Percentiles rank a stretch among this genome's conserved stretches.
phyloP scores from a whole-genome alignment of 1,140 invertebrate species.

The Dendrolimus punctatus region DNA sequence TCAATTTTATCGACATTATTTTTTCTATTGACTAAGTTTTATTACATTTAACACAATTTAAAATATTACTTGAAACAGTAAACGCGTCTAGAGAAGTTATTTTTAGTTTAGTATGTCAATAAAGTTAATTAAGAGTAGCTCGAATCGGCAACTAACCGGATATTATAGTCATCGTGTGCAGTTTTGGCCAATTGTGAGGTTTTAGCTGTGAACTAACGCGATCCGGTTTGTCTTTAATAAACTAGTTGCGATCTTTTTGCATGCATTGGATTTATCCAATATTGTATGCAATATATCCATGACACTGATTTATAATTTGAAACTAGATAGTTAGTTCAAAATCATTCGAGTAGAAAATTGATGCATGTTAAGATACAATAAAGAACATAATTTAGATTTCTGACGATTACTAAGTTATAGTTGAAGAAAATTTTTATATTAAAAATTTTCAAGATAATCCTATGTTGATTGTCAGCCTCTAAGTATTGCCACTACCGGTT shows the following conservation, averaged over 20 bases:
- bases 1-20: constrained; percentile 30
- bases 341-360: too few relatives aligned
- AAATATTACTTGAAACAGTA: background rate
- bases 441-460: too few relatives aligned
- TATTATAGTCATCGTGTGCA: constrained; percentile 32
- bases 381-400: too few relatives aligned
- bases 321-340: too few relatives aligned
- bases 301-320: too few relatives aligned
- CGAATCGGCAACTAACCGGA: constrained; percentile 36
- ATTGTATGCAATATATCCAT: too few relatives aligned
- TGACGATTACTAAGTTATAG: too few relatives aligned
- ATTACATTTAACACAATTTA: background rate
- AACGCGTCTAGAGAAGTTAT: background rate
- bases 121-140: constrained; percentile 14
- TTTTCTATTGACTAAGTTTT: constrained; percentile 1
- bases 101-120: constrained; percentile 1
- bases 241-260: constrained; percentile 21
- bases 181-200: constrained; percentile 41
- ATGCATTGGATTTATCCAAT: background rate
- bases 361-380: too few relatives aligned
- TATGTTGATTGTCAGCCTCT: too few relatives aligned
- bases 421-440: too few relatives aligned
- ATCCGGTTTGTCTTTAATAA: constrained; percentile 33
- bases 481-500: too few relatives aligned
- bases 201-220: constrained; percentile 30